Evolutionary conservation across 1,140 invertebrate genomes (phyloP).

Genomic region (Drosophila trapezifrons): DNA sequence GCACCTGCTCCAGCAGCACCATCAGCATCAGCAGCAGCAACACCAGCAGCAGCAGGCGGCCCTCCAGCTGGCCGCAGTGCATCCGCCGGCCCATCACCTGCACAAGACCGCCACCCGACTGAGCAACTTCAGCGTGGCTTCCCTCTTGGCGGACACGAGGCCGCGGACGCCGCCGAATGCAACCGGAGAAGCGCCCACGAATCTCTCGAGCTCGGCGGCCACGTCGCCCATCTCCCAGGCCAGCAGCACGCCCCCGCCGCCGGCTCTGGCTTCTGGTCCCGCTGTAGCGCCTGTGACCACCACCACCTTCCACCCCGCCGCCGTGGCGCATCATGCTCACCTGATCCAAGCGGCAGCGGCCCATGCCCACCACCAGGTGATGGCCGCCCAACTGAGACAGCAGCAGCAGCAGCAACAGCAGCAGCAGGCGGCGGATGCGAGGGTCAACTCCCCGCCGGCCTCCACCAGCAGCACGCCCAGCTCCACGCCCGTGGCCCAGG

Average conservation of each 20-base stretch:
- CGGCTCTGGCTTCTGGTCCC: constrained; percentile 29
- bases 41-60: constrained; percentile 80
- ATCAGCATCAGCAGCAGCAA: constrained; percentile 68
- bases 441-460: constrained; percentile 60
- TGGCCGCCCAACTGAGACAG: constrained; percentile 63
- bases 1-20: constrained; percentile 74
- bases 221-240: constrained; percentile 70
- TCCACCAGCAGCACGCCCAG: constrained; percentile 58
- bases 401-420: constrained; percentile 57
- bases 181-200: constrained; percentile 81
- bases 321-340: constrained; percentile 79
- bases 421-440: constrained; percentile 54
- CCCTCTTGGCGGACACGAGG: constrained; percentile 88
- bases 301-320: constrained; percentile 74
- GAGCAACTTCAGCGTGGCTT: constrained; percentile 88
- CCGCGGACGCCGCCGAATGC: constrained; percentile 74
- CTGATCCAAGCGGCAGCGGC: constrained; percentile 76
- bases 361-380: constrained; percentile 77
- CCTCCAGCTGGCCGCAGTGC: constrained; percentile 66
- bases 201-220: constrained; percentile 76
- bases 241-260: constrained; percentile 71
- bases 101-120: constrained; percentile 85
- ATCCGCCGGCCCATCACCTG: constrained; percentile 79
- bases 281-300: constrained; percentile 30
- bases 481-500: constrained; percentile 54